Evolutionary conservation across 92 coral and sea anemone species (phyloP).

Genomic region (Parazoanthus darwini): DNA sequence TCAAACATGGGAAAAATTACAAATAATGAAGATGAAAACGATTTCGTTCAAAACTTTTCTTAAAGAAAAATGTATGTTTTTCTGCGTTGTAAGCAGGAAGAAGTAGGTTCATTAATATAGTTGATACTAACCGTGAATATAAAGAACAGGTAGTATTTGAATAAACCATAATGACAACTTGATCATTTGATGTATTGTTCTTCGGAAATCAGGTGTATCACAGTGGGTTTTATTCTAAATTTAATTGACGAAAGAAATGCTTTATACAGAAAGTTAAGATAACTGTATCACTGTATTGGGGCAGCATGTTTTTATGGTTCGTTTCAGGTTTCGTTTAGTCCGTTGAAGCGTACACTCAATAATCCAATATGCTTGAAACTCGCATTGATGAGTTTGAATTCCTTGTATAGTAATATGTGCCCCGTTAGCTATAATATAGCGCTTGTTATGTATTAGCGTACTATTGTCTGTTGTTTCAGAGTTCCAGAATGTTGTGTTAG

Average conservation of each 20-base stretch:
- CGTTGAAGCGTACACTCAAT: neutral
- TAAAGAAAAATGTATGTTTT: neutral
- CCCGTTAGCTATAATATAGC: neutral
- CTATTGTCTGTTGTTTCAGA: no score
- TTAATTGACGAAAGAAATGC: neutral
- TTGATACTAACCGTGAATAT: neutral
- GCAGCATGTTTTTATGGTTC: neutral
- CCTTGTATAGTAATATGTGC: constrained; percentile 4
- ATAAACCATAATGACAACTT: neutral
- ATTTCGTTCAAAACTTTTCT: neutral
- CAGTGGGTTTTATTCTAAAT: neutral
- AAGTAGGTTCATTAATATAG: neutral
- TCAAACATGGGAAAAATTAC: constrained; percentile 15
- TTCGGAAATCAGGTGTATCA: neutral
- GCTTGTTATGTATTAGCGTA: neutral
- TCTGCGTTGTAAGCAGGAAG: no score
- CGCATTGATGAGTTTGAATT: neutral
- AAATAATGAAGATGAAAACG: neutral
- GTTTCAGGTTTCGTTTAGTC: neutral
- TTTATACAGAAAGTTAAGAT: no score
- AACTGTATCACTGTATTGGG: neutral
- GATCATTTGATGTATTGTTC: neutral
- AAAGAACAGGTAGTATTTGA: neutral
- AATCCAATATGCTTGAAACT: constrained; percentile 2
- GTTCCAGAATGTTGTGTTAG: no score